Evolutionary conservation across 2,888 invertebrate genomes (phyloP), one percentile per base, ranked within the genome.

Genomic region (Platypus cylindrus): DNA sequence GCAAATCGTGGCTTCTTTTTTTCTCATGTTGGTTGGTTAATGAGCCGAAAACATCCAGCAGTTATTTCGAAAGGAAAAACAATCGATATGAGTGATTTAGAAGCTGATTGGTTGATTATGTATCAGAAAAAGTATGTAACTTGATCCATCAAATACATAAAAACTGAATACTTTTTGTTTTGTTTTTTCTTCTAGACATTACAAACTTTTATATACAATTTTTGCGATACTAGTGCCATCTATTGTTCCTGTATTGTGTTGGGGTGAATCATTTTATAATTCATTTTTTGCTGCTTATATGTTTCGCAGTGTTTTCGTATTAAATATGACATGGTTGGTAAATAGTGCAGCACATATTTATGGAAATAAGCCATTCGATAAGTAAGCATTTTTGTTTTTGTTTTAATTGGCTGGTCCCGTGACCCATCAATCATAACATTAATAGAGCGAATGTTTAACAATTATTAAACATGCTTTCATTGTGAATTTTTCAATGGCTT

Each of bases 21-120:
- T 62, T 71, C 79, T 2, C 89, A 90, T 56, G 71, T 89, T 32
- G 89, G 89, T 4, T 91, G 89, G 89, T 62, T 89, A 13, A 70
- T 87, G 70, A 63, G 65, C 40, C 71, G 68, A 45, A 87, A 86
- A 55, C 87, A 89, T 53, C 85, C 83, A 0, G 70, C 75, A 41
- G 79, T 83, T 20, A 72, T 69, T 17, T 65, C 68, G 38, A 74
- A 78, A 45, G 82, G 73, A 15, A 60, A 57, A 49, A 66, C 64
- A 16, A 70, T 87, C 18, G 82, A 86, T 51, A 64, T 86, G 66
- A 73, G 74, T n/a, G 87, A 89, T 52, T 56, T 87, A 37, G 64
- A 71, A 46, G 67, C 68, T 1, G 85, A 89, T 52, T 70, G 71
- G 45, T 64, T 83, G 43, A 71, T 83, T 14, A 73, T 73, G 70